Conservation (phyloP, 2,113 vertebrate species). For the Percopsis transmontana region DNA sequence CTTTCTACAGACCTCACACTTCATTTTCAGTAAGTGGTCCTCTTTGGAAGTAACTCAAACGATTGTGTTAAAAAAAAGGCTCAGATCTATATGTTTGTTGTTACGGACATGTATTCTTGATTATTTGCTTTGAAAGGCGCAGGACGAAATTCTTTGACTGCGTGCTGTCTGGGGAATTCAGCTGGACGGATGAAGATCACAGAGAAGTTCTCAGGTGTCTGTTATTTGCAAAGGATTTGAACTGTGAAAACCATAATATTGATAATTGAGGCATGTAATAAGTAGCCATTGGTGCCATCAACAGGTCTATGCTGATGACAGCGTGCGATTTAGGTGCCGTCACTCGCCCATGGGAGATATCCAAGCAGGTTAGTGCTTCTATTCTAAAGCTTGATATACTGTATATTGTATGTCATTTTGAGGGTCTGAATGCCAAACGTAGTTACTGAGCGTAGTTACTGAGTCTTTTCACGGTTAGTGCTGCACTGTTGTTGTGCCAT, state of each 20-base stretch:
- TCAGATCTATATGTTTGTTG: background rate
- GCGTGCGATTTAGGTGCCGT: constrained; percentile 97
- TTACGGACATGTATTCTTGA: constrained; percentile 23
- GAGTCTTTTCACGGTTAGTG: too few species aligned
- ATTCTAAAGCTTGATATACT: background rate
- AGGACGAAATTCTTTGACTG: constrained; percentile 77
- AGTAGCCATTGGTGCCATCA: constrained; percentile 21
- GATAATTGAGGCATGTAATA: background rate
- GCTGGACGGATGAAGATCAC: constrained; percentile 76
- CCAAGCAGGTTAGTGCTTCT: constrained; percentile 88
- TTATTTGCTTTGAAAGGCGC: constrained; percentile 59
- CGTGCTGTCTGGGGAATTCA: constrained; percentile 75
- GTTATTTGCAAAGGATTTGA: background rate
- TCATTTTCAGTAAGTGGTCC: constrained; percentile 79
- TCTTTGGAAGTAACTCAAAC: background rate
- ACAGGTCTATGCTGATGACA: constrained; percentile 99
- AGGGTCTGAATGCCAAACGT: too few species aligned
- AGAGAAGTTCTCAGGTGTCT: constrained; percentile 76
- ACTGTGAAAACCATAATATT: background rate
- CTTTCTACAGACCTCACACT: constrained; percentile 82
- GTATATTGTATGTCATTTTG: too few species aligned
- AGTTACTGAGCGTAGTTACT: too few species aligned
- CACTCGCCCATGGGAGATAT: constrained; percentile 98
- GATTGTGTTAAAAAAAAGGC: constrained; percentile 17
- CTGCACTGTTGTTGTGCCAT: too few species aligned